A percentile compares a stretch with the other conserved stretches of the same genome.
Evolutionary conservation across 2,797 vertebrate species (phyloP).

Genomic region (Bryconaethiops microstoma): DNA sequence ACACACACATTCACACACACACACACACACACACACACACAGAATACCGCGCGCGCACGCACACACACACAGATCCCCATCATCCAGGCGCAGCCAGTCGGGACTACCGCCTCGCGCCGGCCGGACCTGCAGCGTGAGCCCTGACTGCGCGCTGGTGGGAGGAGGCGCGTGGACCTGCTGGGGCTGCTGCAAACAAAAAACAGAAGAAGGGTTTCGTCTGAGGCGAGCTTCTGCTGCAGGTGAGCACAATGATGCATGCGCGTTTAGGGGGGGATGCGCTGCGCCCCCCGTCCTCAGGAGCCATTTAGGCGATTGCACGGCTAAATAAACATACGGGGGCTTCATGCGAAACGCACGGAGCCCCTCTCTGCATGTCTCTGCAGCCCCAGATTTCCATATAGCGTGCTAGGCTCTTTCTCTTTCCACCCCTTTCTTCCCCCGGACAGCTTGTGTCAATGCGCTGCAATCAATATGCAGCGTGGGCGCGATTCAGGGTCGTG

Average conservation of each 20-base stretch:
- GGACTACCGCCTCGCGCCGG: constrained; percentile 52
- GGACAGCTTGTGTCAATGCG: constrained; percentile 23
- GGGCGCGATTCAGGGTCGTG: constrained; percentile 21
- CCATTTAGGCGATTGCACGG: background rate
- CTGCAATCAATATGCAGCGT: constrained; percentile 48
- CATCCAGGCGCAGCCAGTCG: constrained; percentile 50
- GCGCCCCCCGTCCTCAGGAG: background rate
- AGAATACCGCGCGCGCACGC: constrained; percentile 45
- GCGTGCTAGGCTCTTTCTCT: background rate
- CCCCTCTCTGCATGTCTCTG: background rate
- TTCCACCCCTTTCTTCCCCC: background rate
- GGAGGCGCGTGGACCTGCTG: constrained; percentile 38
- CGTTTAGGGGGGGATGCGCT: background rate
- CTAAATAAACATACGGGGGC: background rate
- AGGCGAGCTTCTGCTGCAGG: constrained; percentile 62
- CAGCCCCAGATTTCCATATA: background rate
- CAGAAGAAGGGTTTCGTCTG: constrained; percentile 56
- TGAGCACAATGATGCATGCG: constrained; percentile 64
- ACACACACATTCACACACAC: constrained; percentile 38
- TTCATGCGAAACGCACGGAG: background rate
- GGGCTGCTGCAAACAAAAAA: constrained; percentile 3
- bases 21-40: constrained; percentile 38
- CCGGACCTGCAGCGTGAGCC: constrained; percentile 64
- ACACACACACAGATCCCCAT: constrained; percentile 52
- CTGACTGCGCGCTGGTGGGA: constrained; percentile 58